Evolutionary conservation across 2,113 vertebrate species (phyloP), one percentile per base, ranked within the genome.

Genomic region (Antidorcas marsupialis): DNA sequence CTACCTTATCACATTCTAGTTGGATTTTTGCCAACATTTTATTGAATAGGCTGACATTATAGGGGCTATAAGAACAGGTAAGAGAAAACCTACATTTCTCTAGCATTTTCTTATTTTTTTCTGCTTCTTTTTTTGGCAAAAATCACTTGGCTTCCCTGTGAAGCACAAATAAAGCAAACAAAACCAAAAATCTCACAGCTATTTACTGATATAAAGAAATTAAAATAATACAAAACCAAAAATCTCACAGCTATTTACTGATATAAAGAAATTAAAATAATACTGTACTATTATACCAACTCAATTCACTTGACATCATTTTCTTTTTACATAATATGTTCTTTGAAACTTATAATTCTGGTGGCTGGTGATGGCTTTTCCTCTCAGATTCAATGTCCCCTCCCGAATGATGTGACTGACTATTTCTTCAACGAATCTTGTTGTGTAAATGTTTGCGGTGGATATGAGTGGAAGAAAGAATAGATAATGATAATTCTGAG

Each of bases 171-270:
- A 94, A 88, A 95, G 92, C 16, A 87, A 91, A 82, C 1, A 94
- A 92, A 89, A 96, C 25, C 15, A 92, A 96, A 96, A 91, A 85
- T 62, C 33, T 79, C 67, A 95, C 53, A 92, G 28, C 43, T 88
- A 96, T 89, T 97, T 91, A 93, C 28, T 62, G 5, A n/a, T 95
- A 87, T 12, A 96, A 96, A 87, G 14, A 92, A 91, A 92, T 67
- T 67, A 95, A 95, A 79, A 67, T 57, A 79, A 87, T 81, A 71
- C 6, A 94, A 92, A 89, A 96, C 25, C 15, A 92, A 96, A 96
- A 91, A 85, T 62, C 33, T 79, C 67, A 95, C 53, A 92, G 28
- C 43, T 88, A 96, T 89, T 97, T 91, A 93, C 28, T 62, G 5
- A n/a, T 95, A 87, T 12, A 96, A 96, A 87, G 14, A 92, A 91